phyloP scores from a whole-genome alignment of 1,140 invertebrate genomes.

The Saxidomus purpurata region DNA sequence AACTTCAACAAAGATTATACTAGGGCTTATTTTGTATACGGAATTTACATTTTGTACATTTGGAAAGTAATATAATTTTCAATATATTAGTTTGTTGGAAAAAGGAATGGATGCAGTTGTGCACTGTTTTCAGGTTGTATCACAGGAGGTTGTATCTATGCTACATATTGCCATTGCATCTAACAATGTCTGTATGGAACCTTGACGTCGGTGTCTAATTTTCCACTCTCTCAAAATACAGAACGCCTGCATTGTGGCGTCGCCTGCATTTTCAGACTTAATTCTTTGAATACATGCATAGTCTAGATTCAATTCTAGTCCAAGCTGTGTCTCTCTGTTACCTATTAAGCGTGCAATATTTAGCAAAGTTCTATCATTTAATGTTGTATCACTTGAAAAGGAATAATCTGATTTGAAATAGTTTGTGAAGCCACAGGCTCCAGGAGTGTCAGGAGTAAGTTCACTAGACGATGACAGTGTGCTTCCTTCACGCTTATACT shows the following conservation, averaged over 20 bases:
- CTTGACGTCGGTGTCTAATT: neutral
- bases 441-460: neutral
- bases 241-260: slow-evolving; percentile 41
- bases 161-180: slow-evolving; percentile 50
- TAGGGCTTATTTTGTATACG: too few species aligned
- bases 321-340: slow-evolving; percentile 52
- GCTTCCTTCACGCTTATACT: neutral
- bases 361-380: slow-evolving; percentile 32
- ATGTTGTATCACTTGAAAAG: neutral
- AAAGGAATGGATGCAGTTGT: too few species aligned
- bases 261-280: neutral
- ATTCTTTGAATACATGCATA: slow-evolving; percentile 36
- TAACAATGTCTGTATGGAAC: neutral
- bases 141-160: slow-evolving; percentile 28
- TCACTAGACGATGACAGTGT: neutral
- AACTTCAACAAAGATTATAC: too few species aligned
- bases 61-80: too few species aligned
- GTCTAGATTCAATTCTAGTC: slow-evolving; percentile 12
- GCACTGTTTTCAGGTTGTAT: neutral
- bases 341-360: slow-evolving; percentile 41
- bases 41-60: too few species aligned
- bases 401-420: neutral
- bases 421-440: neutral
- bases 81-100: too few species aligned
- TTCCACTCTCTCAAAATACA: slow-evolving; percentile 43